Base-by-base conservation (phyloP, 2,797 vertebrate species). In the Mormyrops boulengeri region DNA sequence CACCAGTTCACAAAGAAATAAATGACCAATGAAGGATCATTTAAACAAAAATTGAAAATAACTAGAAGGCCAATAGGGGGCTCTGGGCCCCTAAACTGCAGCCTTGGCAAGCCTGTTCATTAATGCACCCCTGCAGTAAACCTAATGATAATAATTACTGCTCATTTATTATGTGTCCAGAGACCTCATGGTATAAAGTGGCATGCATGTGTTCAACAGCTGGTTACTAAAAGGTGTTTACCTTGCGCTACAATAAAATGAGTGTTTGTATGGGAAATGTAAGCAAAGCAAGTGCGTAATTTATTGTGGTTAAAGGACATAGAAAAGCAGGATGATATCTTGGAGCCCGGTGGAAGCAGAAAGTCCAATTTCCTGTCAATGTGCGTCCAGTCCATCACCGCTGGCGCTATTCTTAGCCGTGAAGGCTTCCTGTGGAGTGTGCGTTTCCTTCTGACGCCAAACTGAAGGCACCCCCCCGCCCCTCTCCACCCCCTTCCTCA, bases 321-420 rank as follows among this genome's bases (percentile, higher is more conserved):
- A 90, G 90, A 88, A 84, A 82, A 89, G 84, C 88, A 85, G 91
- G 0, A 86, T 57, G 12, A 73, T 53, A 85, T 22, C 73, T 85
- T 90, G 66, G 88, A 7, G 5, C 60, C 89, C 89, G 91, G 89
- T 93, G 60, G 90, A 91, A 90, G 91, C 92, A 66, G 12, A 44
- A 90, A 94, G 69, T 85, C 87, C 91, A 91, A 91, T 91, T 96
- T 96, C 93, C 94, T 94, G 92, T 92, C 90, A 89, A 85, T 90
- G 90, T 93, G 93, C 90, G 91, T 94, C 90, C 89, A 85, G 62
- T 91, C 91, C 88, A 89, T 92, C 93, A 92, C 91, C 93, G 92
- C 91, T 73, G 66, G 87, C 88, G 91, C 93, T 96, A 95, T 94
- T 95, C 93, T 93, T 93, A 94, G 91, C 90, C 89, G 57, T 88